Conservation (phyloP, 2,888 invertebrate species). For the Dicranocentrus wangi region DNA sequence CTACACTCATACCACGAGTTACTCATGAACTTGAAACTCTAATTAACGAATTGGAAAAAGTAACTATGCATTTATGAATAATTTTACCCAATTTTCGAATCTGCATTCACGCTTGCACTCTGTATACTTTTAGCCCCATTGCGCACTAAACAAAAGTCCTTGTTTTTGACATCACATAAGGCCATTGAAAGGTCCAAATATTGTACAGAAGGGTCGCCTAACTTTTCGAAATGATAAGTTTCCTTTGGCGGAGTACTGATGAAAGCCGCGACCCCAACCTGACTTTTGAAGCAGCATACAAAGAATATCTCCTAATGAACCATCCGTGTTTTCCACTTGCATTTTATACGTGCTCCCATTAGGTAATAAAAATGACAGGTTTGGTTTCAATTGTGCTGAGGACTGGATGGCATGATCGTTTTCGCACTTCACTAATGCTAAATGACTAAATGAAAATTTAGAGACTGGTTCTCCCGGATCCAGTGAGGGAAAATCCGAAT, state of each 20-base stretch:
- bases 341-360: conserved; percentile 65
- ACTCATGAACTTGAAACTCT: too few relatives aligned
- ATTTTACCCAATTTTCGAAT: conserved; percentile 57
- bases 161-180: conserved; percentile 67
- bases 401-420: conserved; percentile 50
- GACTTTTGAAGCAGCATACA: conserved; percentile 65
- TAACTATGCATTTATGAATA: not conserved
- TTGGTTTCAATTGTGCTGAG: conserved; percentile 40
- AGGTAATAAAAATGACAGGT: conserved; percentile 69
- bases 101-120: conserved; percentile 46
- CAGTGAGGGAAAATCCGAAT: conserved; percentile 92
- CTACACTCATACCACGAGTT: too few relatives aligned
- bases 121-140: conserved; percentile 73
- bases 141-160: conserved; percentile 72
- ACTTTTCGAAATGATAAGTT: conserved; percentile 71
- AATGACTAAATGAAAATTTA: conserved; percentile 92
- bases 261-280: conserved; percentile 65
- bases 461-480: conserved; percentile 91
- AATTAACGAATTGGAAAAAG: too few relatives aligned
- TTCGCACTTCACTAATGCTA: conserved; percentile 82
- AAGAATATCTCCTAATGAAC: conserved; percentile 67
- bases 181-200: conserved; percentile 66
- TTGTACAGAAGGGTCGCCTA: conserved; percentile 63
- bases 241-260: conserved; percentile 39
- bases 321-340: conserved; percentile 57